These are phyloP conservation scores for Odobenus rosmarus DNA, from an alignment of 2,113 vertebrate genomes.

Conservation along the genomic window DNA sequence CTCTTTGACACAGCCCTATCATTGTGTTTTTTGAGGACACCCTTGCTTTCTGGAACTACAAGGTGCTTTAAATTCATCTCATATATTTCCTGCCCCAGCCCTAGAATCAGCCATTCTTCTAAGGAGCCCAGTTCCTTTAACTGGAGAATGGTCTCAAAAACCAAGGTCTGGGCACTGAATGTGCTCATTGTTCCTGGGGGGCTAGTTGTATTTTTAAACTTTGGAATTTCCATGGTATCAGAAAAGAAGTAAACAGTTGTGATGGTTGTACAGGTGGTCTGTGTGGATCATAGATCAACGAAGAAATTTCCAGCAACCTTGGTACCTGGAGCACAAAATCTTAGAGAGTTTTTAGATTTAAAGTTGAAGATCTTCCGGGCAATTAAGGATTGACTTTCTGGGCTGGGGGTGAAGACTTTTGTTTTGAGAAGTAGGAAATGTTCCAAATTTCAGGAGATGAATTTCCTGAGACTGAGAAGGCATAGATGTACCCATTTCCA, in stretches of 20 bases:
- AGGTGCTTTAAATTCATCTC: background rate
- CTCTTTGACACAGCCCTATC: background rate
- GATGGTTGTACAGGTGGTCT: background rate
- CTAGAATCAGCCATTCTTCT: background rate
- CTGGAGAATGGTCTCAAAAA: background rate
- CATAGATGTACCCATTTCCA: background rate
- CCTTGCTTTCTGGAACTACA: conserved; percentile 7
- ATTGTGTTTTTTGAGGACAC: background rate
- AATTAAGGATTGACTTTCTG: background rate
- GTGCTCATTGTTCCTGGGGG: background rate
- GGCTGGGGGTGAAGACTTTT: background rate
- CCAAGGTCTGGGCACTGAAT: background rate
- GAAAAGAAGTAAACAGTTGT: background rate
- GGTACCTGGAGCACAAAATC: background rate
- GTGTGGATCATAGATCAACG: background rate
- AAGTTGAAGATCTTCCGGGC: background rate
- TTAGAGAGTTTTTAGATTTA: background rate
- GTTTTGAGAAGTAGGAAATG: background rate
- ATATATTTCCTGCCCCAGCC: background rate
- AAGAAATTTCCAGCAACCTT: background rate
- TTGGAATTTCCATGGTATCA: background rate
- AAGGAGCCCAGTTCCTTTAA: background rate
- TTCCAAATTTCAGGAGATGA: background rate
- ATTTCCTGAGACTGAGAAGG: background rate
- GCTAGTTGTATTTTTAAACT: background rate